These are phyloP conservation scores for Cromileptes altivelis DNA, from an alignment of 2,113 vertebrate species.

Conservation along the genomic window DNA sequence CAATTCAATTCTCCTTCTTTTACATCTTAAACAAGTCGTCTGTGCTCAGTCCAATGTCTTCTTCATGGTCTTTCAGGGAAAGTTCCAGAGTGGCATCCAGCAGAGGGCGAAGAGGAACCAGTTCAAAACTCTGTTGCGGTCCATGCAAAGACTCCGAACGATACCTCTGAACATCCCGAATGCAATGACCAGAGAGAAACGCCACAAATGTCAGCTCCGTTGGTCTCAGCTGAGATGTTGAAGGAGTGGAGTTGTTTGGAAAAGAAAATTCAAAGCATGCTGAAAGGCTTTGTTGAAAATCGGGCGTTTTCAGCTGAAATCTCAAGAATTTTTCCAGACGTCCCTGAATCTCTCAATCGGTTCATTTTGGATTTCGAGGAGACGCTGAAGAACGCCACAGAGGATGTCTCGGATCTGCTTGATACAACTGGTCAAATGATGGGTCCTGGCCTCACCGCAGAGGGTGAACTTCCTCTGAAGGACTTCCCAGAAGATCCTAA, in stretches of 20 bases:
- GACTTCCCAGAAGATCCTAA: background rate
- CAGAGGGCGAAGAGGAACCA: slow-evolving; percentile 13
- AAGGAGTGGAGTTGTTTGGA: background rate
- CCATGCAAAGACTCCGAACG: background rate
- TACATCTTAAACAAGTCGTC: background rate
- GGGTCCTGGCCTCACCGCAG: background rate
- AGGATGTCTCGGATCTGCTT: background rate
- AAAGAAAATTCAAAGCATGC: background rate
- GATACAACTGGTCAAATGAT: background rate
- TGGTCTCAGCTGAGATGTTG: background rate
- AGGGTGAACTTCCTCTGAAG: background rate
- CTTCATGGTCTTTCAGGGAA: slow-evolving; percentile 92
- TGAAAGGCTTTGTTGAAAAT: background rate
- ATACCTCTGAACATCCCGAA: background rate
- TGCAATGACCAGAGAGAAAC: background rate
- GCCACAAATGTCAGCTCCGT: background rate
- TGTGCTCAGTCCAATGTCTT: slow-evolving; percentile 84
- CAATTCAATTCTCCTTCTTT: background rate
- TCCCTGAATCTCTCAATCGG: background rate
- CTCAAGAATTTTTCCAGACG: background rate
- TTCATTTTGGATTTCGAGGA: background rate
- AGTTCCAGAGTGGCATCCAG: slow-evolving; percentile 73
- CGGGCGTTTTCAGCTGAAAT: background rate
- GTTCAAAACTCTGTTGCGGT: background rate
- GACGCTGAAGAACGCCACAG: accelerated